Evolutionary conservation across 1,140 invertebrate genomes (phyloP), one percentile per base, ranked within the genome.

Genomic region (Atta cephalotes): DNA sequence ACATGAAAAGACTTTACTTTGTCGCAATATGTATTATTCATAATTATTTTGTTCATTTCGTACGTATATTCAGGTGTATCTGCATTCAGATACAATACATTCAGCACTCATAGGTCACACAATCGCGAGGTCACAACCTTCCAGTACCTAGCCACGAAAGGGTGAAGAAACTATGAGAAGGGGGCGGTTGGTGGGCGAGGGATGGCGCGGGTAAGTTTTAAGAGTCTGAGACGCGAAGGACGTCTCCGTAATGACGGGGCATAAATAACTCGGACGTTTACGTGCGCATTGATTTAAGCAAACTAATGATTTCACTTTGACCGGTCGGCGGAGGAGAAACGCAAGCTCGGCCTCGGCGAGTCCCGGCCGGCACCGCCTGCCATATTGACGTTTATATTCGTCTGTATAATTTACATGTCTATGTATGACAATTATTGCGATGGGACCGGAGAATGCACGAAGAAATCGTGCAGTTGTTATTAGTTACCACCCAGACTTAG

Each of bases 251-350:
- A 95, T 95, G 94, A 95, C 92, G 93, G 93, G 92, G 91, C 95
- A 95, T 95, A 95, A 95, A 95, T 95, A 95, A 95, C 93, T 90
- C 90, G 92, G 95, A 95, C 95, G 89, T 95, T 95, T 95, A 95
- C 93, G 95, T 88, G 94, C 94, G 94, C 95, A 95, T 95, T 95
- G 95, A 95, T 95, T 95, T 94, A 95, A 95, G 94, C 94, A 95
- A 95, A 95, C 94, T 95, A 95, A 95, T 95, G 95, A 95, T 95
- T 95, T 95, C 93, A 95, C 95, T 95, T 95, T 95, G 95, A 94
- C 93, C 93, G 91, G 90, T 71, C 91, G 90, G 91, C 91, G 62
- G 85, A 70, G 78, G 84, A 86, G 89, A 56, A 56, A 78, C 71
- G 87, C 91, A 91, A 92, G 91, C 92, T 87, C 56, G 63, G 31